These are phyloP conservation scores for Deilephila elpenor DNA, from an alignment of 2,888 invertebrate species.

Conservation along the genomic window DNA sequence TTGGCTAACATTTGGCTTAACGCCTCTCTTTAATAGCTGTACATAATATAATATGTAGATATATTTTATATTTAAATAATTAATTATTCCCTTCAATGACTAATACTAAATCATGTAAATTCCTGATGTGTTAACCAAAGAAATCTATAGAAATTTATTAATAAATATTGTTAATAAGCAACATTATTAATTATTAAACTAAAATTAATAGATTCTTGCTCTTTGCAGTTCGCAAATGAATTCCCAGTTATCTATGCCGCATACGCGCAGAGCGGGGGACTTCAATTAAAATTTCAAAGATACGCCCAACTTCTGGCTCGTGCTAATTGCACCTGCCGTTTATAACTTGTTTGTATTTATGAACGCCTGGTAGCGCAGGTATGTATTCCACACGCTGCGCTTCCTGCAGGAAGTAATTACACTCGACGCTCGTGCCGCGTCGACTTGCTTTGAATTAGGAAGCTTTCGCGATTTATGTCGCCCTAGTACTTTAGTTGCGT, in stretches of 20 bases:
- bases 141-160: too few species aligned
- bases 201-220: neutral
- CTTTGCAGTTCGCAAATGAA: neutral
- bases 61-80: too few species aligned
- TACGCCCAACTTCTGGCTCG: neutral
- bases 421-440: conserved; percentile 48
- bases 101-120: too few species aligned
- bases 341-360: conserved; percentile 62
- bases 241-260: neutral
- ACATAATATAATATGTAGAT: too few species aligned
- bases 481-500: conserved; percentile 49
- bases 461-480: conserved; percentile 58
- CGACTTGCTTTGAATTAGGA: conserved; percentile 56
- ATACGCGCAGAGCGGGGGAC: neutral
- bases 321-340: conserved; percentile 37
- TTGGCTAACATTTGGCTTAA: too few species aligned
- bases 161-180: too few species aligned
- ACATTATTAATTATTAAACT: too few species aligned
- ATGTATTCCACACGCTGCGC: conserved; percentile 65
- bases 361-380: conserved; percentile 60
- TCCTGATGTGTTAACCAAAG: too few species aligned
- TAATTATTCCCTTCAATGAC: too few species aligned
- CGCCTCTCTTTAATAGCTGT: too few species aligned
- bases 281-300: conserved; percentile 2
- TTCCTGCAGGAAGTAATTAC: conserved; percentile 70